phyloP scores from a whole-genome alignment of 2,888 invertebrate species.

The Uloborus plumipes region DNA sequence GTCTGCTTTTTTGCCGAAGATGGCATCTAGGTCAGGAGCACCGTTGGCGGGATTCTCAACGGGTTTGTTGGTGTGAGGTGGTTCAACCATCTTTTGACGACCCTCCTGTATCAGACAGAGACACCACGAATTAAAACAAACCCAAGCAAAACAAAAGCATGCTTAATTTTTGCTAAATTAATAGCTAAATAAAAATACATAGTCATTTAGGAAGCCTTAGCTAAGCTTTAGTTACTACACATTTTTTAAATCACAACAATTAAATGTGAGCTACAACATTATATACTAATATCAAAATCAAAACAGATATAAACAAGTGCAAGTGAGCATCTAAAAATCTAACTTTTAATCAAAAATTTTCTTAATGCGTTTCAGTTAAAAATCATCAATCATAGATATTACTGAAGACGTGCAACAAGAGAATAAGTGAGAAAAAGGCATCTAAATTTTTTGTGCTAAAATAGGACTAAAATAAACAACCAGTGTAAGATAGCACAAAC shows the following conservation, averaged over 20 bases:
- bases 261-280: background rate
- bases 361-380: too few relatives aligned
- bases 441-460: slow-evolving; percentile 2
- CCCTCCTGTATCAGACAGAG: slow-evolving; percentile 64
- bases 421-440: background rate
- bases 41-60: slow-evolving; percentile 65
- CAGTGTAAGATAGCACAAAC: background rate
- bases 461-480: slow-evolving; percentile 2
- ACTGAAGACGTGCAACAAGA: too few relatives aligned
- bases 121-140: slow-evolving; percentile 64
- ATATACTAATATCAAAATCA: slow-evolving; percentile 1
- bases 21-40: slow-evolving; percentile 63
- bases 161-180: slow-evolving; percentile 30
- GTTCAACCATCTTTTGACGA: slow-evolving; percentile 64
- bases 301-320: background rate
- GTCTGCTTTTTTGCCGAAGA: slow-evolving; percentile 83
- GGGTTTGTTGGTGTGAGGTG: slow-evolving; percentile 64
- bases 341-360: too few relatives aligned
- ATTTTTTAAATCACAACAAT: too few relatives aligned
- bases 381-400: too few relatives aligned
- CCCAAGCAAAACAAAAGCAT: slow-evolving; percentile 44
- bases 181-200: slow-evolving; percentile 19
- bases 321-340: too few relatives aligned
- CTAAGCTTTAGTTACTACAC: too few relatives aligned
- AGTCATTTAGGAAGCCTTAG: too few relatives aligned